Base-by-base conservation (phyloP, 92 coral and sea anemone species). In the Epizoanthus fatuus region DNA sequence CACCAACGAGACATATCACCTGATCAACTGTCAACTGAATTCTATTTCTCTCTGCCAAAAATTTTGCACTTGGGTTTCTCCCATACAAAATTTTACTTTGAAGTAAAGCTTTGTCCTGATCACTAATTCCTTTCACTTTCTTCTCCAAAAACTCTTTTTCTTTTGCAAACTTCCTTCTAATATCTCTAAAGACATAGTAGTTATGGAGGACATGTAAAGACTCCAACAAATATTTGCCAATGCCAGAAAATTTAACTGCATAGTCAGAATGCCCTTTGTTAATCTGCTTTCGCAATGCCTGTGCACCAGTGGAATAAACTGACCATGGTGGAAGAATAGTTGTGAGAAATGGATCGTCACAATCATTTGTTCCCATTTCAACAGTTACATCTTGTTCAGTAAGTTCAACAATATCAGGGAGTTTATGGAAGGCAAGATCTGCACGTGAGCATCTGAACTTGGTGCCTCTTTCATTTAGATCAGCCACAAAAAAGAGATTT, bases 21-120 rank as follows among this genome's bases (percentile, higher is more conserved):
- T 70, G 70, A 29, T 83, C 87, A 52, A 70, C 17, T n/a, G 79
- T 83, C 70, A 83, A 70, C 79, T 83, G 87, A 64, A 63, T 79
- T 42, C 80, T 59, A 53, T 70, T 54, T 83, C 80, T 83, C 22
- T 70, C 59, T n/a, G 80, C 70, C 17, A 83, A 45, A 71, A 70
- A 71, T 9, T 13, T 42, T 53, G 62, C 56, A 17, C 8, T 14
- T 7, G 58, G 38, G 45, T 83, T 83, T 35, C 80, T 83, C 35
- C 17, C 65, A 40, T 16, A 70, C 40, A 70, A 45, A 13, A 83
- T 83, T n/a, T 38, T 17, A 29, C 79, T 37, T 37, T 9, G 38
- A 44, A 70, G 57, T 10, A 65, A 39, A 19, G 9, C 56, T 45
- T 72, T 70, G 56, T 82, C 86, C 39, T 82, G 55, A 37, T 42